Evolutionary conservation across 2,888 invertebrate genomes (phyloP), one percentile per base, ranked within the genome.

Genomic region (Macaria liturata): DNA sequence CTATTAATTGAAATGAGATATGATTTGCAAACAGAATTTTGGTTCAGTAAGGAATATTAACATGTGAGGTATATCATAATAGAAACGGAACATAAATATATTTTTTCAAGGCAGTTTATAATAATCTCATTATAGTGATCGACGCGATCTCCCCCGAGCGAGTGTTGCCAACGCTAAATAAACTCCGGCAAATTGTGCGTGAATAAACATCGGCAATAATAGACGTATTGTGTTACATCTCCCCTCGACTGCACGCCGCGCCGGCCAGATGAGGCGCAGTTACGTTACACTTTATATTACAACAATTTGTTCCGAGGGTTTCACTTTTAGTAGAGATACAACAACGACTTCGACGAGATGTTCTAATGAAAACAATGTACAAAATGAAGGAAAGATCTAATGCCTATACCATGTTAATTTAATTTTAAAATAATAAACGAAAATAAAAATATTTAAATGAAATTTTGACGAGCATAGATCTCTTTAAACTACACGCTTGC

Each of bases 131-230:
- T 78, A 64, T 69, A 39, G 44, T 43, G 66, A 67, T 66, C 62
- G 66, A 1, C 5, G 42, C 42, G 4, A 57, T 69, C 66, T 64
- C 62, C 69, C 72, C 70, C 70, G 42, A 8, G 8, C 71, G 66
- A 80, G 75, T 87, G 88, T 88, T 84, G 87, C 86, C 83, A 88
- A 71, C 76, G 76, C 81, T 83, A 81, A 86, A 89, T 86, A 89
- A 89, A 90, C 89, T 78, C 74, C 74, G 68, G 86, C 90, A 91
- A 91, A 91, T 91, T 91, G 91, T 88, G 87, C 91, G 88, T 89
- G 88, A 79, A 86, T 84, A 88, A 90, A 90, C 88, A 91, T 72
- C 74, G 79, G 68, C 75, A 76, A 90, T 89, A 89, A 90, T 89
- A 87, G 85, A 74, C 59, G 83, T 83, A 89, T 91, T 90, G 89